Base-by-base conservation (phyloP, 2,888 invertebrate genomes). In the Heteromurus nitidus region DNA sequence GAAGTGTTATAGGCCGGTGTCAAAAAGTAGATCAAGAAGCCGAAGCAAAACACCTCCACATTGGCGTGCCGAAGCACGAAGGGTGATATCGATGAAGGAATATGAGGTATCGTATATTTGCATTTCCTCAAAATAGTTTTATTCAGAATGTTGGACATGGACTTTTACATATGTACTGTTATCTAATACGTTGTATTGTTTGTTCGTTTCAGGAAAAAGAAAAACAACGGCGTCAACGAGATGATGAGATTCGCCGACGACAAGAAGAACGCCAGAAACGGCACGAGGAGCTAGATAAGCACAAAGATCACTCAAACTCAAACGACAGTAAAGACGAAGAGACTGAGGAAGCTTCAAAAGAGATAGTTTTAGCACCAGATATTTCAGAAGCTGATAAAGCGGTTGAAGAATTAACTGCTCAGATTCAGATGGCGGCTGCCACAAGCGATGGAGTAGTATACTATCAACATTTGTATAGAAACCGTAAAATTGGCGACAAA, bases 21-120 rank as follows among this genome's bases (percentile, higher is more conserved):
- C 85, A 3, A 47, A 82, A 67, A 84, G 82, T 60, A 91, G 94
- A 16, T 95, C 95, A 80, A 93, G 96, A 0, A 95, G 95, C 0
- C 92, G 96, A 73, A 97, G 97, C 88, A 93, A 92, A 30, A 98
- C 98, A 0, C 98, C 98, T 11, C 95, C 97, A 7, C 97, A 98
- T 90, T 98, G 98, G 98, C 93, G 95, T 53, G 94, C 95, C 88
- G 96, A 96, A 82, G 95, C 96, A 89, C 92, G 94, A 24, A 92
- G 95, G 69, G 95, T 95, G 65, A 95, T 96, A 85, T 95, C 95
- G 89, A 90, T 95, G 1, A 93, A 94, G 0, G 95, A 96, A 88
- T 93, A 94, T 88, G 94, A 95, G 91, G 93, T 92, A 88, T 50
- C 3, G 7, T 9, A 13, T 9, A 36, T 9, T 9, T 36, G 36